Conservation (phyloP, 2,113 vertebrate genomes). For the Nycticryphes semicollaris region DNA sequence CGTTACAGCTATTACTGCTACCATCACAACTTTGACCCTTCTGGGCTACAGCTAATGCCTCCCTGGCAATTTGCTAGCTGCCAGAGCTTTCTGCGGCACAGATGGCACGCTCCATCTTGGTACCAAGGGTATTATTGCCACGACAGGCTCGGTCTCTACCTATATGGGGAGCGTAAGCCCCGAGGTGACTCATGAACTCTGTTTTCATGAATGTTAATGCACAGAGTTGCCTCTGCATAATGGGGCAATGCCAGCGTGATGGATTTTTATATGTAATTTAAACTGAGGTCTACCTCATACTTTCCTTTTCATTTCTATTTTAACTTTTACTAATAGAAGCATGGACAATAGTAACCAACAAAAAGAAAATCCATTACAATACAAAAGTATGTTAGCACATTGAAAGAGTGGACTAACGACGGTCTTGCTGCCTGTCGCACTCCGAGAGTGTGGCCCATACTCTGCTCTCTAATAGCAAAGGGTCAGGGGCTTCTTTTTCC, state of each 20-base stretch:
- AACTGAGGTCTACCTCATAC: not conserved
- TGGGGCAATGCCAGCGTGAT: not conserved
- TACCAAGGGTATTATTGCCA: not conserved
- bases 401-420: not conserved
- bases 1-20: not conserved
- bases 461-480: not conserved
- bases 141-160: not conserved
- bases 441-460: rapidly evolving
- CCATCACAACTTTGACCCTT: not conserved
- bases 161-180: not conserved
- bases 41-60: not conserved
- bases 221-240: constrained; percentile 8
- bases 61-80: constrained; percentile 25
- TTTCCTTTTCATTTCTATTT: constrained; percentile 42
- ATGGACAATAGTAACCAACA: constrained; percentile 23
- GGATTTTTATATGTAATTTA: constrained; percentile 36
- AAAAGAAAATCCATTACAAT: constrained; percentile 27
- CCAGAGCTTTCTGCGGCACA: not conserved
- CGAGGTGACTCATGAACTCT: not conserved
- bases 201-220: constrained; percentile 54
- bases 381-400: not conserved
- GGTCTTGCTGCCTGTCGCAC: not conserved
- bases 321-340: constrained; percentile 15
- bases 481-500: not conserved
- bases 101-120: not conserved